A percentile compares a stretch with the other conserved stretches of the same genome.
Evolutionary conservation across 2,888 invertebrate genomes (phyloP).

Genomic region (Melanophora roralis): DNA sequence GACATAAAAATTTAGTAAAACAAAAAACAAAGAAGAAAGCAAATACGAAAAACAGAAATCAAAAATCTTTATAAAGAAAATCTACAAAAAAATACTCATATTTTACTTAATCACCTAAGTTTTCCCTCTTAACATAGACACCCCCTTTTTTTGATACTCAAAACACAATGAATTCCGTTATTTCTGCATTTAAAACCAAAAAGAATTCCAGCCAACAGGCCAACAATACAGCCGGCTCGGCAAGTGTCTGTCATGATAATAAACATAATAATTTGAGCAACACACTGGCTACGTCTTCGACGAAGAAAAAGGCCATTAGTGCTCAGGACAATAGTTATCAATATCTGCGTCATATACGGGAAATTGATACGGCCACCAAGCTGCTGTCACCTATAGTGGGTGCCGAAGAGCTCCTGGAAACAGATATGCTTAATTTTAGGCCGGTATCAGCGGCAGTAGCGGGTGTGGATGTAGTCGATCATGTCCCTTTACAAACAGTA

Average conservation of each 20-base stretch:
- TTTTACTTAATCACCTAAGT: no score
- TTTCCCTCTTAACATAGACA: background rate
- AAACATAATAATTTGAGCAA: constrained; percentile 65
- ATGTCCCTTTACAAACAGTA: constrained; percentile 56
- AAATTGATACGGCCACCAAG: constrained; percentile 76
- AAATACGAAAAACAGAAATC: no score
- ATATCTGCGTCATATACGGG: constrained; percentile 76
- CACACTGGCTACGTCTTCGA: constrained; percentile 63
- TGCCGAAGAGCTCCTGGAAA: constrained; percentile 68
- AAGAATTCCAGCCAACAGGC: constrained; percentile 67
- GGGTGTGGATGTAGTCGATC: constrained; percentile 65
- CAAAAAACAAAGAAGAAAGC: background rate
- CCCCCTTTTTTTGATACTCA: background rate
- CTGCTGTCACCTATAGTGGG: constrained; percentile 72
- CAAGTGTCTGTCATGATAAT: constrained; percentile 57
- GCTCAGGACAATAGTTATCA: constrained; percentile 76
- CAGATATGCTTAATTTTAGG: constrained; percentile 67
- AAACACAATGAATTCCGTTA: constrained; percentile 76
- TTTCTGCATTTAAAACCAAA: constrained; percentile 77
- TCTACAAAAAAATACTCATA: constrained; percentile 25
- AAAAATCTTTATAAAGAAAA: background rate
- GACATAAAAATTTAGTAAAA: background rate
- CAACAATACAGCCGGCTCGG: constrained; percentile 41
- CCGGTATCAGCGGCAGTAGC: constrained; percentile 63
- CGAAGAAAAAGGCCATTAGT: constrained; percentile 68